These are phyloP conservation scores for Teinopalpus imperialis DNA, from an alignment of 2,888 invertebrate genomes.

Conservation along the genomic window DNA sequence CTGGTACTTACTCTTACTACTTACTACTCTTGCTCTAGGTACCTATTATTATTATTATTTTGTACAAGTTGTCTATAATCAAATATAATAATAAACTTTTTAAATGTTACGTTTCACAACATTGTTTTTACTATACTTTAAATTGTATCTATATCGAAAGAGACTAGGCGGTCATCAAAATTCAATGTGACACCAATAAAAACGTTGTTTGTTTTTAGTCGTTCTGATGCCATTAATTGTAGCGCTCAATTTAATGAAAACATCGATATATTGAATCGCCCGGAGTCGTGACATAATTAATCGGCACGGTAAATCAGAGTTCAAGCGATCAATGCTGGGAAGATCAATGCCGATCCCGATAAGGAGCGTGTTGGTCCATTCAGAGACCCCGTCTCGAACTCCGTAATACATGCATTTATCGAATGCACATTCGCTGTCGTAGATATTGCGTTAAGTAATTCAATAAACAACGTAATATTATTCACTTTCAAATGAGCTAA, in stretches of 20 bases:
- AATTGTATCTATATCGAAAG: no score
- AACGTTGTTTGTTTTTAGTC: slow-evolving; percentile 15
- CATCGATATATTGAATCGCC: slow-evolving; percentile 25
- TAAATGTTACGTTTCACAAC: no score
- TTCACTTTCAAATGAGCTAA: slow-evolving; percentile 1
- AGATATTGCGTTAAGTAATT: slow-evolving; percentile 17
- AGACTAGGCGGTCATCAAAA: background rate
- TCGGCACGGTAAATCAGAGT: slow-evolving; percentile 26
- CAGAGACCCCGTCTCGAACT: slow-evolving; percentile 12
- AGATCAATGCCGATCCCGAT: slow-evolving; percentile 26
- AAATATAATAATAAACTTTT: no score
- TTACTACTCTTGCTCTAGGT: no score
- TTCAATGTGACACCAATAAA: slow-evolving; percentile 4
- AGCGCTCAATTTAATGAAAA: slow-evolving; percentile 22
- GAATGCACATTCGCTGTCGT: slow-evolving; percentile 22
- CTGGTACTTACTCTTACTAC: no score
- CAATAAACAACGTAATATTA: slow-evolving; percentile 18
- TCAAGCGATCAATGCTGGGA: slow-evolving; percentile 26
- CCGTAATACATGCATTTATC: slow-evolving; percentile 18
- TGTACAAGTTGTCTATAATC: no score
- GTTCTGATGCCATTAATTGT: slow-evolving; percentile 14
- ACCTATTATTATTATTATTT: no score
- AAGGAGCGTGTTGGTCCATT: slow-evolving; percentile 17
- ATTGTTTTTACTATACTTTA: no score
- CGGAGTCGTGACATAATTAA: slow-evolving; percentile 26